phyloP scores from a whole-genome alignment of 2,797 vertebrate genomes.

The Pipistrellus nathusii region DNA sequence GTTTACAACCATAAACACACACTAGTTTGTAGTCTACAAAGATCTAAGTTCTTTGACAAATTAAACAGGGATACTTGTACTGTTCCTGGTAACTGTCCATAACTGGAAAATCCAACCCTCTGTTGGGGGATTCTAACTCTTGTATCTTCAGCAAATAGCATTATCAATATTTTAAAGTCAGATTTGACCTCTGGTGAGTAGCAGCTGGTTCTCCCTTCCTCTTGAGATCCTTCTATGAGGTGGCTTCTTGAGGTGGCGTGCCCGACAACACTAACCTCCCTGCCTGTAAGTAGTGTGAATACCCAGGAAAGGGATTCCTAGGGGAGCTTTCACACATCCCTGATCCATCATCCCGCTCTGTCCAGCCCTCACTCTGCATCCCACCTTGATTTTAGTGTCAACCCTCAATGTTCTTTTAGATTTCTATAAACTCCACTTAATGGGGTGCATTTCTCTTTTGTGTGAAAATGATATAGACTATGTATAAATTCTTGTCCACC shows the following conservation, averaged over 20 bases:
- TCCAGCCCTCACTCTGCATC: rapidly evolving
- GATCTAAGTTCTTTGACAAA: conserved; percentile 40
- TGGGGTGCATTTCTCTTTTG: neutral
- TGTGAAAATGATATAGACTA: neutral
- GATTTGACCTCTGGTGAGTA: conserved; percentile 18
- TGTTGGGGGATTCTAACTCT: conserved; percentile 34
- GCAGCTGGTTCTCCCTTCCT: neutral
- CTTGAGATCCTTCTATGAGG: neutral
- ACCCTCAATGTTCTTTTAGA: neutral
- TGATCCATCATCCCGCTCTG: neutral
- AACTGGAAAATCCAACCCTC: conserved; percentile 22
- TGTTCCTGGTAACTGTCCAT: neutral
- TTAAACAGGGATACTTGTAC: neutral
- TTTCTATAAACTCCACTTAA: neutral
- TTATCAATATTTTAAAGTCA: conserved; percentile 56
- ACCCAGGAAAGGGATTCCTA: neutral
- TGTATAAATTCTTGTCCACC: neutral
- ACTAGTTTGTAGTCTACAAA: conserved; percentile 20
- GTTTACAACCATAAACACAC: conserved; percentile 23
- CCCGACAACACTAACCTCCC: neutral
- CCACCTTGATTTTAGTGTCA: neutral
- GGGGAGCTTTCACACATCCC: neutral
- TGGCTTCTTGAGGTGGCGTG: neutral
- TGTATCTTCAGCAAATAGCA: conserved; percentile 53
- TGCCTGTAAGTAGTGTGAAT: neutral